Base-by-base conservation (phyloP, 2,113 vertebrate species). In the Nothobranchius kuhntae region DNA sequence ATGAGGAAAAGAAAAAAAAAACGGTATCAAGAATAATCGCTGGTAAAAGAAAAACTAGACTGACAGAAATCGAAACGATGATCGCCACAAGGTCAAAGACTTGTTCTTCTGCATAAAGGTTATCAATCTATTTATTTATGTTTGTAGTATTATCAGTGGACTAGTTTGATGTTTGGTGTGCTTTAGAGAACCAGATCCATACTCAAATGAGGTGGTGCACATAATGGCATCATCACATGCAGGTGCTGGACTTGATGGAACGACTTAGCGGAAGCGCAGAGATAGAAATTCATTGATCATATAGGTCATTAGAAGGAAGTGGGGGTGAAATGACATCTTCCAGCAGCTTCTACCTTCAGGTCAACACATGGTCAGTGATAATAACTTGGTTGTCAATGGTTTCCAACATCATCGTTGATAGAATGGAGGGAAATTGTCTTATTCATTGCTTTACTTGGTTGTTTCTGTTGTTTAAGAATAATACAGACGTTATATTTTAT, bases 251-350 rank as follows among this genome's bases (percentile, higher is more conserved):
- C 4, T 7, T 80, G 81, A 87, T 82, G 59, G 58, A 52, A 65
- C 46, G 46, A 38, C 66, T 64, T 38, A 58, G 71, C 65, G 63
- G 61, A 40, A 54, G 58, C 73, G 71, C 35, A 38, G 54, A 77
- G 75, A 77, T 80, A 51, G n/a, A 24, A 13, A 55, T 36, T 10
- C 51, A 24, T 86, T 86, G 81, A 88, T 87, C 62, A 71, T 60
- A 46, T 72, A 9, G 13, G 51, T 61, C 2, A 1, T 80, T 65
- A 40, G 35, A 59, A 66, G 66, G 61, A 71, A 61, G 71, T 0
- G 12, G 62, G 65, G 68, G 17, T 42, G 59, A 44, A 4, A 3
- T 30, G 30, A 30, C 2, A 24, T 53, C 47, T 52, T 9, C 44
- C 24, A 12, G 21, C 21, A 40, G 52, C 4, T 13, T 45, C 13